Percentiles rank a stretch among this genome's conserved stretches.
Evolutionary conservation across 2,888 invertebrate species (phyloP).

Genomic region (Priocnemis perturbator): DNA sequence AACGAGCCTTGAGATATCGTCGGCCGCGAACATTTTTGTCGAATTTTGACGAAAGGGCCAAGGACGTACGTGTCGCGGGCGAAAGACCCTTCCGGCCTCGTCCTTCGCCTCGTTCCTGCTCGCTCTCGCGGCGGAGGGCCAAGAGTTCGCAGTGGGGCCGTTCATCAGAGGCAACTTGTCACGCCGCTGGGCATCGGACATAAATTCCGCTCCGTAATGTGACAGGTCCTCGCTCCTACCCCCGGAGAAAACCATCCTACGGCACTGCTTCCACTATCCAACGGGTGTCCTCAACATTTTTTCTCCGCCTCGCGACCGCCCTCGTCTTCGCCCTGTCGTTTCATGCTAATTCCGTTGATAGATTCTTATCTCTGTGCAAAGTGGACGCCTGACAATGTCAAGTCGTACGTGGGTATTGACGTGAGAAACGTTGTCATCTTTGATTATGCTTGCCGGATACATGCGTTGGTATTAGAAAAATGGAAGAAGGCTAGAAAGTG

Average conservation of each 20-base stretch:
- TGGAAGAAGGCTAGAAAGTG: no score
- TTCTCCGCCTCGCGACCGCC: constrained; percentile 11
- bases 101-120: constrained; percentile 35
- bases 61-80: constrained; percentile 24
- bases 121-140: constrained; percentile 62
- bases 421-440: no score
- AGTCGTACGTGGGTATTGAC: no score
- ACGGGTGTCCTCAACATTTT: constrained; percentile 62
- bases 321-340: not conserved
- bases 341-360: not conserved
- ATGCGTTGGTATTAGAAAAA: no score
- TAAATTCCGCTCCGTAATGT: constrained; percentile 74
- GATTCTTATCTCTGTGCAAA: not conserved
- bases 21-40: constrained; percentile 33
- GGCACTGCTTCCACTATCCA: constrained; percentile 54
- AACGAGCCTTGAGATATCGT: constrained; percentile 13
- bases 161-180: constrained; percentile 75
- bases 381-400: not conserved
- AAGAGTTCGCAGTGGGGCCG: constrained; percentile 74
- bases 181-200: constrained; percentile 75
- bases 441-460: no score
- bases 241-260: constrained; percentile 56
- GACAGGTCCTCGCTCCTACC: constrained; percentile 72
- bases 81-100: constrained; percentile 10
- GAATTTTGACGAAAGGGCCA: constrained; percentile 45